Conservation (phyloP, 1,140 invertebrate species). For the Zaprionus tsacasi region DNA sequence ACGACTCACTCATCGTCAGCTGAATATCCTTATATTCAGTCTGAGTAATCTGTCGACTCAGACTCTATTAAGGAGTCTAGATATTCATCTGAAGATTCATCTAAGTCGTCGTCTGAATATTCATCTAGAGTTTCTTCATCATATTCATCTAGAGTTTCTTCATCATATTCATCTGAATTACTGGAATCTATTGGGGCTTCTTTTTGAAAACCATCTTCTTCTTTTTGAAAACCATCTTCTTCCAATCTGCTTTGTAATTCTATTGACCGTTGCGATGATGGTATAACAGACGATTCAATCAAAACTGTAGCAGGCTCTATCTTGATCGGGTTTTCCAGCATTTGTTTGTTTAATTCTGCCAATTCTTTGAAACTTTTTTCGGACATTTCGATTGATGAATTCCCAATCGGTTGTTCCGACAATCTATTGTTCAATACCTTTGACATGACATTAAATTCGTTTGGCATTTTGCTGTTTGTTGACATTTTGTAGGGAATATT, state of each 20-base stretch:
- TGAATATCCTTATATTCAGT: background rate
- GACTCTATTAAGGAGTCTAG: background rate
- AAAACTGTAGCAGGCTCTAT: background rate
- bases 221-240: background rate
- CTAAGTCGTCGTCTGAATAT: background rate
- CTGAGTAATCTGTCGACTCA: background rate
- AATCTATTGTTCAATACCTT: background rate
- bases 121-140: background rate
- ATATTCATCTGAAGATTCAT: constrained; percentile 1
- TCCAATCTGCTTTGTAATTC: background rate
- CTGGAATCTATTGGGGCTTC: background rate
- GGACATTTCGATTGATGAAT: background rate
- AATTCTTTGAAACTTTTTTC: background rate
- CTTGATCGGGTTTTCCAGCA: background rate
- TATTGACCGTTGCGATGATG: background rate
- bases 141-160: background rate
- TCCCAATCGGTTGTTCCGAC: background rate
- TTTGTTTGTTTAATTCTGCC: background rate
- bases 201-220: too few relatives aligned
- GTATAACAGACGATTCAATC: too few relatives aligned
- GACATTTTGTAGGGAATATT: background rate
- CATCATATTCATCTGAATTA: background rate
- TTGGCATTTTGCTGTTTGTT: background rate
- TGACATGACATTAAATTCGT: background rate
- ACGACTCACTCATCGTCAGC: background rate